These are phyloP conservation scores for Oenanthe melanoleuca DNA, from an alignment of 2,113 vertebrate species.

Conservation along the genomic window DNA sequence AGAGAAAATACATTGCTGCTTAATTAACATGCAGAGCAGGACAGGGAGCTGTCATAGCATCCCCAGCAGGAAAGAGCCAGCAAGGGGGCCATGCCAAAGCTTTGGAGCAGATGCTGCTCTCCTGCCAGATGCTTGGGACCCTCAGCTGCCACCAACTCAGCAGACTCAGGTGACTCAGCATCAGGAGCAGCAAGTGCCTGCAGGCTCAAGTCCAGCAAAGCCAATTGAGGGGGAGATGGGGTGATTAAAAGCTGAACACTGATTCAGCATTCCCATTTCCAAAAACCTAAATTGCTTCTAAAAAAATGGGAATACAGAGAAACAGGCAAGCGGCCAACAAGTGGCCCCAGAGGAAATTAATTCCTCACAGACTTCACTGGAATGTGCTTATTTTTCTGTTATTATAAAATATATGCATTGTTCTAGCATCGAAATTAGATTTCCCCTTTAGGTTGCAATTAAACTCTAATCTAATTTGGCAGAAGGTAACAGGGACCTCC, in stretches of 20 bases:
- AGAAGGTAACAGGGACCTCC: background rate
- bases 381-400: background rate
- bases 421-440: slow-evolving; percentile 3
- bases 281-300: background rate
- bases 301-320: background rate
- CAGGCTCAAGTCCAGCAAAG: background rate
- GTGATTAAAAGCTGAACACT: background rate
- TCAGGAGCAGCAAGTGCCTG: background rate
- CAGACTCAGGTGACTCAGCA: background rate
- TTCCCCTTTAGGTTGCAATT: slow-evolving; percentile 23
- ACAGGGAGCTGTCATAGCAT: background rate
- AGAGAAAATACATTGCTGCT: background rate
- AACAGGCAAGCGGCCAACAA: background rate
- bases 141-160: background rate
- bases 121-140: background rate
- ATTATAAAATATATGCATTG: background rate
- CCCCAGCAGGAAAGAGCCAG: background rate
- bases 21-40: slow-evolving; percentile 42
- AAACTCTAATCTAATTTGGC: slow-evolving; percentile 14
- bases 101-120: background rate
- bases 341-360: slow-evolving; percentile 25
- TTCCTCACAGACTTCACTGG: background rate
- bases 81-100: background rate
- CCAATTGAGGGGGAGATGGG: background rate
- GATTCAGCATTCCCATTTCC: slow-evolving; percentile 3